Evolutionary conservation across 2,113 vertebrate species (phyloP).

Genomic region (Etheostoma spectabile): DNA sequence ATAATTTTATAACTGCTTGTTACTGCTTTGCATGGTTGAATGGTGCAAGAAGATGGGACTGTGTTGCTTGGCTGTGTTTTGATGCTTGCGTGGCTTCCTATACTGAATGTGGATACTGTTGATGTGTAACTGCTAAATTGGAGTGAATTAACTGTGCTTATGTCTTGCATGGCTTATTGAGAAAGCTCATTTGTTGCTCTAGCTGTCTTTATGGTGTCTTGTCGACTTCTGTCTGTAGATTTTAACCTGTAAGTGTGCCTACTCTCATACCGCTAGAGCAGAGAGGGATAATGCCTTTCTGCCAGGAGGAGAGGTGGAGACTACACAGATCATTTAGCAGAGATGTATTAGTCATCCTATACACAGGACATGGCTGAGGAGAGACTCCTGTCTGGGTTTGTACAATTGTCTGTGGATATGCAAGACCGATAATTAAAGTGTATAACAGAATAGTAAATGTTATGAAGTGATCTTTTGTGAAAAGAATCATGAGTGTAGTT

Average conservation of each 20-base stretch:
- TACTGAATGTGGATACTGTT: too few relatives aligned
- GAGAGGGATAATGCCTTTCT: conserved; percentile 2
- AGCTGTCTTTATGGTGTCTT: too few relatives aligned
- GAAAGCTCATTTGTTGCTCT: too few relatives aligned
- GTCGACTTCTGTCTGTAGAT: too few relatives aligned
- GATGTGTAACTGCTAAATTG: too few relatives aligned
- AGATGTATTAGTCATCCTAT: not conserved
- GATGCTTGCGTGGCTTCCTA: too few relatives aligned
- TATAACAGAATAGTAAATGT: not conserved
- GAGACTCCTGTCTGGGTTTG: not conserved
- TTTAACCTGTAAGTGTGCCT: not conserved
- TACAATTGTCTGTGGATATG: not conserved
- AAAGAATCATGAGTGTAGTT: not conserved
- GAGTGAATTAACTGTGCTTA: too few relatives aligned
- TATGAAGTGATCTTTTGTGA: not conserved
- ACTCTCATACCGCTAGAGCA: not conserved
- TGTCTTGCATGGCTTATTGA: too few relatives aligned
- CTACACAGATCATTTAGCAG: conserved; percentile 5
- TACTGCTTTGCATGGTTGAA: too few relatives aligned
- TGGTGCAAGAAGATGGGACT: too few relatives aligned
- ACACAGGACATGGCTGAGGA: conserved; percentile 2
- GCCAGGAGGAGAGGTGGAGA: not conserved
- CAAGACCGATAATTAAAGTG: not conserved
- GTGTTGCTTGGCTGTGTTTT: too few relatives aligned
- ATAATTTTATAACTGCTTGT: too few relatives aligned